Evolutionary conservation across 2,888 invertebrate genomes (phyloP).

Genomic region (Troides aeacus): DNA sequence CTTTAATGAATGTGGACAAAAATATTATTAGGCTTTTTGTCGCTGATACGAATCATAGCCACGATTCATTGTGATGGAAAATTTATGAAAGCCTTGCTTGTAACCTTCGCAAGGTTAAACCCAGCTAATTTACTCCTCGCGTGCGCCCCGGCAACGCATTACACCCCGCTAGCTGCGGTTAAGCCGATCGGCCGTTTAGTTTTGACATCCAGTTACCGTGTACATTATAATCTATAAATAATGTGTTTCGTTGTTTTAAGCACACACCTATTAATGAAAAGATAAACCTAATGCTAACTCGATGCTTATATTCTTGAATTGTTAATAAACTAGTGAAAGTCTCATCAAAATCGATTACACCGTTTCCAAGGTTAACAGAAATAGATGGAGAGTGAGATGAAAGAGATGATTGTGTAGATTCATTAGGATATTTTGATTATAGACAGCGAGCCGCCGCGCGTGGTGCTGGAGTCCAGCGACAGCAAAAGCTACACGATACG

Average conservation of each 20-base stretch:
- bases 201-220: background rate
- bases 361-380: no score
- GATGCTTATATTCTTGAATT: no score
- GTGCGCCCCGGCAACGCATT: background rate
- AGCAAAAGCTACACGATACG: slow-evolving; percentile 67
- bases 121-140: background rate
- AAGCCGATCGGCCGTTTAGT: background rate
- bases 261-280: no score
- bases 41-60: background rate
- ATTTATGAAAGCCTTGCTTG: background rate
- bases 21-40: background rate
- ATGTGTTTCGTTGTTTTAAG: background rate
- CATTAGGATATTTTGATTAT: slow-evolving; percentile 14
- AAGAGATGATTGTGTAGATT: no score
- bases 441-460: slow-evolving; percentile 69
- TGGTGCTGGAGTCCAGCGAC: slow-evolving; percentile 69
- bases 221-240: background rate
- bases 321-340: no score
- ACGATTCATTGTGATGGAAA: background rate
- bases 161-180: background rate
- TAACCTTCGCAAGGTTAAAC: background rate
- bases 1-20: no score
- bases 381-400: no score
- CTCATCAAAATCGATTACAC: no score
- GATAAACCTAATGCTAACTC: no score